A percentile compares a stretch with the other conserved stretches of the same genome.
These are phyloP conservation scores for Garrulus glandarius DNA, from an alignment of 2,797 vertebrate genomes.

Conservation along the genomic window DNA sequence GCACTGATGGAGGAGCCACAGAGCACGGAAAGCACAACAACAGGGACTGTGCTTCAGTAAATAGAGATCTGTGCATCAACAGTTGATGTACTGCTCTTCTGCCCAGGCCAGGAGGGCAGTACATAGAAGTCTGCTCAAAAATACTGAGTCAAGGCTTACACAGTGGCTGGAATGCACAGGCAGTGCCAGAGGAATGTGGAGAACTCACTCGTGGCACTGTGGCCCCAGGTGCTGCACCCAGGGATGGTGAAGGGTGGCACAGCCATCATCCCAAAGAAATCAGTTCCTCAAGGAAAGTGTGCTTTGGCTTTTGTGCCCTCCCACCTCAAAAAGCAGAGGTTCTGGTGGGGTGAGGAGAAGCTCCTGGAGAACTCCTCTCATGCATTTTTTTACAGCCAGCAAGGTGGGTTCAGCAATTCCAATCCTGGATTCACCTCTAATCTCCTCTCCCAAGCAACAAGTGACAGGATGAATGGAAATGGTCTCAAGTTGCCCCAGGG, in stretches of 20 bases:
- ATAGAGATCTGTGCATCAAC: not conserved
- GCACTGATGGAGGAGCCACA: not conserved
- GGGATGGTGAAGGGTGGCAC: not conserved
- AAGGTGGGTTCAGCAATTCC: not conserved
- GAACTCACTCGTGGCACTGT: fast-evolving
- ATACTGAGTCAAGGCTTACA: not conserved
- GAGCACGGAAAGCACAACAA: not conserved
- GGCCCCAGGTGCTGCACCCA: not conserved
- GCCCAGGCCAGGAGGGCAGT: not conserved
- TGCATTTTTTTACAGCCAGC: not conserved
- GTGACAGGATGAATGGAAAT: not conserved
- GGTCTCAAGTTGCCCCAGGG: not conserved
- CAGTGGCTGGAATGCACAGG: not conserved
- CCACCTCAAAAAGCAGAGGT: not conserved
- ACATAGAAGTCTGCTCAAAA: not conserved
- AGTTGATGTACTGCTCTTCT: not conserved
- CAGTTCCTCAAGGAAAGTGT: not conserved
- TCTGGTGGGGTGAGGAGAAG: not conserved
- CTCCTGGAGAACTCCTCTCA: not conserved
- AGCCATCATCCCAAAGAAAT: not conserved
- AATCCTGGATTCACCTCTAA: not conserved
- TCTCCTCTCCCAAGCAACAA: not conserved
- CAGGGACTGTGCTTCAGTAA: not conserved
- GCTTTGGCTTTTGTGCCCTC: not conserved
- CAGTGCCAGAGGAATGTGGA: not conserved